These are phyloP conservation scores for Aratinga solstitialis DNA, from an alignment of 2,797 vertebrate species.

Conservation along the genomic window DNA sequence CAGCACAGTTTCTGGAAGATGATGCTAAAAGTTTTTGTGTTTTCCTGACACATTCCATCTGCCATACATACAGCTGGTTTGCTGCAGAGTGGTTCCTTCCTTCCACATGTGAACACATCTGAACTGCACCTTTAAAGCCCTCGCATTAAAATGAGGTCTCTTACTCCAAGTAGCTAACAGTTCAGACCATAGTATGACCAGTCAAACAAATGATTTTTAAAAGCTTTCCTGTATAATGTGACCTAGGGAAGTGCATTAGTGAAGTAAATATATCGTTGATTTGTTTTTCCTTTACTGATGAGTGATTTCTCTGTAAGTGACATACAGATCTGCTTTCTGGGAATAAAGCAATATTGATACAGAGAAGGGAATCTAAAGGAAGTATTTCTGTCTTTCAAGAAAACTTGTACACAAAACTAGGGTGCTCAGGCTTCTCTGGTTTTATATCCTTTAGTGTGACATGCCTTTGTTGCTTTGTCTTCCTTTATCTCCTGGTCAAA, in stretches of 20 bases:
- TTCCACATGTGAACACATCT: neutral
- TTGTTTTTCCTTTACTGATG: constrained; percentile 52
- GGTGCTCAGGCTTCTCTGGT: neutral
- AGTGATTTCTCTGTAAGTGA: constrained; percentile 30
- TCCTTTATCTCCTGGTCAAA: constrained; percentile 66
- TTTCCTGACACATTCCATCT: neutral
- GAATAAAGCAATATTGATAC: constrained; percentile 4
- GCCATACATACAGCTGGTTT: neutral
- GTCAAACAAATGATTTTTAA: constrained; percentile 51
- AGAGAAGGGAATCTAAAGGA: neutral
- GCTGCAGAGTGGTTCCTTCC: neutral
- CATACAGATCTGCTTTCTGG: constrained; percentile 13
- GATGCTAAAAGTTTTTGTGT: neutral
- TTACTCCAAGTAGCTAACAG: neutral
- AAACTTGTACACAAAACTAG: neutral
- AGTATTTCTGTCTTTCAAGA: neutral
- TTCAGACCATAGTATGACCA: neutral
- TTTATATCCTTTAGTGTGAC: constrained; percentile 33
- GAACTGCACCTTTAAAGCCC: neutral
- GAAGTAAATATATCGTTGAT: constrained; percentile 23
- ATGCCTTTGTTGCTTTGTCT: constrained; percentile 41
- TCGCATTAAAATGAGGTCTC: neutral
- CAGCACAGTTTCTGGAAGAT: neutral
- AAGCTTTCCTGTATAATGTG: constrained; percentile 28
- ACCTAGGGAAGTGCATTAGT: constrained; percentile 33